Base-by-base conservation (phyloP, 2,888 invertebrate species). In the Oscheius onirici region DNA sequence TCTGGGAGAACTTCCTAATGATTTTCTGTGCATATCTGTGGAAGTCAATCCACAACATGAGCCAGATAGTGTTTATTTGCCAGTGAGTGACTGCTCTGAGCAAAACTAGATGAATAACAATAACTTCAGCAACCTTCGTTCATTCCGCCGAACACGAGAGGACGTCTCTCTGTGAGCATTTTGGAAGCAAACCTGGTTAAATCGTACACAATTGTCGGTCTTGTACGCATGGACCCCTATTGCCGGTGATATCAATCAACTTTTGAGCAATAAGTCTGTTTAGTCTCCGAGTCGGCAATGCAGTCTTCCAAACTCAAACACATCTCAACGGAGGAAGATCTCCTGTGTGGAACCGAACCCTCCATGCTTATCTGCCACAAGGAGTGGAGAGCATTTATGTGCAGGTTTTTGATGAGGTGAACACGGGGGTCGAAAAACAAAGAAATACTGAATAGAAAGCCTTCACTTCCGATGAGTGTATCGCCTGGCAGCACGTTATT, bases 261-360 rank as follows among this genome's bases (percentile, higher is more conserved):
- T n/a, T n/a, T n/a, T n/a, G n/a, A n/a, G n/a, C n/a, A 17, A 15
- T 51, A 54, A 17, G 26, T 34, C 51, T 2, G 20, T 26, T 61
- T 41, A 91, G 97, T 71, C 89, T 97, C 70, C 91, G 95, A 78
- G 92, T 97, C 26, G 97, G 96, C 0, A 95, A 96, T 89, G 92
- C 93, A 83, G 93, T 95, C 71, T 95, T 95, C 89, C 97, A 97
- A 90, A 97, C 96, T 0, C 95, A 94, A 84, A 96, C 96, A 0
- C 94, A 94, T 88, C 92, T 93, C 74, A 96, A 94, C 89, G 97
- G 96, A 41, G 95, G 80, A 2, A 69, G 80, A 34, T 40, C 71
- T 85, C 97, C 97, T 3, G 91, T 93, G 76, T 97, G 97, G 97
- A 95, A 95, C 89, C 95, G 95, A 90, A 93, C 93, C 66, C 92